A percentile compares a stretch with the other conserved stretches of the same genome.
These are phyloP conservation scores for Leptogaster cylindrica DNA, from an alignment of 2,888 invertebrate species.

Conservation along the genomic window DNA sequence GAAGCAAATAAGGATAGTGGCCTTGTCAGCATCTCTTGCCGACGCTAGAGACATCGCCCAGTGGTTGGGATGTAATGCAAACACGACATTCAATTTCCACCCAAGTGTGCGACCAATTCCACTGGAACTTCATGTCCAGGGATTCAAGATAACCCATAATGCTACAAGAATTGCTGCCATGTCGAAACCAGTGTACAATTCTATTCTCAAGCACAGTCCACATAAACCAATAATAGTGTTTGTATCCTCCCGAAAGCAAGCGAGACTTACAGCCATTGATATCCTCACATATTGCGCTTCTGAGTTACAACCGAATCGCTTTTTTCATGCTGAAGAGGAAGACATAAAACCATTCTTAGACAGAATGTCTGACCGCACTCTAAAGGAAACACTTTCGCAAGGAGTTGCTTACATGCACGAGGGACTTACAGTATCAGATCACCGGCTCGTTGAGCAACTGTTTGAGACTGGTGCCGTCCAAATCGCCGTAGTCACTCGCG, in stretches of 20 bases:
- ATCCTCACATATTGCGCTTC: conserved; percentile 92
- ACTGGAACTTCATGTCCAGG: conserved; percentile 93
- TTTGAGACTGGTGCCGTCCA: conserved; percentile 93
- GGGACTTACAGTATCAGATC: conserved; percentile 84
- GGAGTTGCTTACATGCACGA: conserved; percentile 98
- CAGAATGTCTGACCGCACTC: conserved; percentile 83
- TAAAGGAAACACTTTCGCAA: conserved; percentile 89
- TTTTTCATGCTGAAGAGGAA: conserved; percentile 86
- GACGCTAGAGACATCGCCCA: conserved; percentile 95
- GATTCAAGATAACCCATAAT: conserved; percentile 97
- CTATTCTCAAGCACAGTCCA: conserved; percentile 83
- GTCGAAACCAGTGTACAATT: conserved; percentile 97
- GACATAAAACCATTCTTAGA: conserved; percentile 89
- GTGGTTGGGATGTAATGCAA: conserved; percentile 94
- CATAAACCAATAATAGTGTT: conserved; percentile 87
- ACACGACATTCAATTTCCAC: conserved; percentile 97
- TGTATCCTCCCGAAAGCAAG: conserved; percentile 89
- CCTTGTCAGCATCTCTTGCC: conserved; percentile 89
- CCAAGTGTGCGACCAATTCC: conserved; percentile 96
- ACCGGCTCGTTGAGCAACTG: conserved; percentile 89
- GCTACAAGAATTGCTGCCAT: conserved; percentile 95
- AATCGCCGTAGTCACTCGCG: conserved; percentile 89
- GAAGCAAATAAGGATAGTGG: conserved; percentile 88
- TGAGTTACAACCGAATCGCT: conserved; percentile 82
- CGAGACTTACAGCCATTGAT: conserved; percentile 94